These are phyloP conservation scores for Glaucomys volans DNA, from an alignment of 2,113 vertebrate genomes.

Conservation along the genomic window DNA sequence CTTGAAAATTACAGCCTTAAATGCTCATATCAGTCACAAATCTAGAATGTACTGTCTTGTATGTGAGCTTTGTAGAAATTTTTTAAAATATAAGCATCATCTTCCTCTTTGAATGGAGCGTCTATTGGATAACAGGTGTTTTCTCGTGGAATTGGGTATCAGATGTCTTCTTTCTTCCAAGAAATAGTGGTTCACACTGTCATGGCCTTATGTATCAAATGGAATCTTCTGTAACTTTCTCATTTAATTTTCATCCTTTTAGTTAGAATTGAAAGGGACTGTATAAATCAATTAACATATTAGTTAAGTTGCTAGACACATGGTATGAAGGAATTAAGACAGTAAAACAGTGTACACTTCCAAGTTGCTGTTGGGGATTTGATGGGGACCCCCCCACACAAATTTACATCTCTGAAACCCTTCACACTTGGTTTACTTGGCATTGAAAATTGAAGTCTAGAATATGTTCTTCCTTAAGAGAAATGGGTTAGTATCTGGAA, in stretches of 20 bases:
- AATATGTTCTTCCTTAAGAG: conserved; percentile 33
- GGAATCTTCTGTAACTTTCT: conserved; percentile 65
- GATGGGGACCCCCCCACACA: conserved; percentile 61
- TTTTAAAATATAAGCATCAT: conserved; percentile 55
- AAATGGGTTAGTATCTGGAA: conserved; percentile 31
- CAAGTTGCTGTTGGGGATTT: conserved; percentile 73
- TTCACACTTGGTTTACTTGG: conserved; percentile 54
- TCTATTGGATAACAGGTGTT: conserved; percentile 48
- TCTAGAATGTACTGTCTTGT: conserved; percentile 71
- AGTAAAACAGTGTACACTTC: conserved; percentile 75
- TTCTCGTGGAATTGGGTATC: conserved; percentile 50
- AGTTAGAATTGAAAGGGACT: conserved; percentile 70
- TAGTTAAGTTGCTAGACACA: conserved; percentile 66
- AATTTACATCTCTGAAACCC: conserved; percentile 63
- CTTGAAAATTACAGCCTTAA: conserved; percentile 84
- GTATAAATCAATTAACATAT: conserved; percentile 56
- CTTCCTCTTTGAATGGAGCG: conserved; percentile 51
- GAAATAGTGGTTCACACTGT: conserved; percentile 54
- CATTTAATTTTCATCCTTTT: conserved; percentile 71
- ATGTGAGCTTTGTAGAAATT: conserved; percentile 78
- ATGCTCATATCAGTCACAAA: conserved; percentile 79
- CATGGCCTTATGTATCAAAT: conserved; percentile 75
- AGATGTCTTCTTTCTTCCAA: conserved; percentile 48
- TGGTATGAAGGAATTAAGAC: conserved; percentile 72
- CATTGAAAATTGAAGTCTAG: conserved; percentile 48